A percentile compares a stretch with the other conserved stretches of the same genome.
Conservation (phyloP, 2,888 invertebrate species). For the Andrena chrysosceles region DNA sequence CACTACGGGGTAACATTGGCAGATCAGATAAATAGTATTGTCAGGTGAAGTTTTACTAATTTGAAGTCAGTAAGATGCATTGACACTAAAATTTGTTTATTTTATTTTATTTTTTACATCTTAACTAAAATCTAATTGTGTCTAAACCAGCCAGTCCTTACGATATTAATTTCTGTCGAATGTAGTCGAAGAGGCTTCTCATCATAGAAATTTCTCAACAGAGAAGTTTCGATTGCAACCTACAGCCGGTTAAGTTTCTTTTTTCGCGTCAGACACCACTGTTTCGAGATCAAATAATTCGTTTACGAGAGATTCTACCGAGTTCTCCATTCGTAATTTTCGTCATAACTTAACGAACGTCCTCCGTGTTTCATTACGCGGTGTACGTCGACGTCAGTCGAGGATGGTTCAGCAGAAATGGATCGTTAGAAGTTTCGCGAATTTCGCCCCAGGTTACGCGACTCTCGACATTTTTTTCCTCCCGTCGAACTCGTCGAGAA, state of each 20-base stretch:
- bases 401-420: background rate
- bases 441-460: conserved; percentile 25
- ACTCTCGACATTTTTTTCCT: conserved; percentile 6
- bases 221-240: conserved; percentile 1
- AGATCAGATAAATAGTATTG: no score
- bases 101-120: no score
- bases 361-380: conserved; percentile 25
- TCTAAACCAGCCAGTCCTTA: background rate
- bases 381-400: background rate
- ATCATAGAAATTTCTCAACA: background rate
- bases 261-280: background rate
- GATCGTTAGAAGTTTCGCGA: conserved; percentile 15
- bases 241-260: background rate
- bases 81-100: no score
- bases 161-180: conserved; percentile 1
- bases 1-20: no score
- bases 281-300: conserved; percentile 4
- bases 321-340: conserved; percentile 11
- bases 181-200: background rate
- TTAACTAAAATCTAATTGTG: no score
- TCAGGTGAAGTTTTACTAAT: no score
- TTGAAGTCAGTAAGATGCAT: no score
- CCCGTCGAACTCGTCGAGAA: conserved; percentile 19
- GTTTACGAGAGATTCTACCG: background rate
- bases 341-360: conserved; percentile 20